phyloP scores from a whole-genome alignment of 2,113 vertebrate species.

The Xiphophorus couchianus region DNA sequence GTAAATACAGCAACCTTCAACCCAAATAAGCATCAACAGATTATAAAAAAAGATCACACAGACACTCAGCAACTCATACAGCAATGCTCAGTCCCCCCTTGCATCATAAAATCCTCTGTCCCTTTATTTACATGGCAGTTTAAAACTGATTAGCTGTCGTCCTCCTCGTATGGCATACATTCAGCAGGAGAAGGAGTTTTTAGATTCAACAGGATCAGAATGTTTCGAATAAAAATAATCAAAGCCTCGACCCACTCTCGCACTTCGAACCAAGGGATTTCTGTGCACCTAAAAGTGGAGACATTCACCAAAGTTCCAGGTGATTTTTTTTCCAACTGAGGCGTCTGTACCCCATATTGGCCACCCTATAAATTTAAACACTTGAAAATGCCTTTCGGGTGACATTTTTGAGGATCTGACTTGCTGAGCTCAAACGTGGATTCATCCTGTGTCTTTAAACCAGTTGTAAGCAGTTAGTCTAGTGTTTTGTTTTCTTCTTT shows the following conservation, averaged over 20 bases:
- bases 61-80: conserved; percentile 72
- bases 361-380: conserved; percentile 4
- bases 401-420: conserved; percentile 49
- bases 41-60: conserved; percentile 58
- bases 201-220: conserved; percentile 60
- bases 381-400: conserved; percentile 49
- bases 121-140: conserved; percentile 85
- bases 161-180: conserved; percentile 78
- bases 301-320: conserved; percentile 57
- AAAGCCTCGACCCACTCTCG: conserved; percentile 39
- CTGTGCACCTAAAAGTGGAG: conserved; percentile 44
- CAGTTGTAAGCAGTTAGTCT: conserved; percentile 35
- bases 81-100: conserved; percentile 51
- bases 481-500: background rate
- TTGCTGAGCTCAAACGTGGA: conserved; percentile 42
- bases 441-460: conserved; percentile 36
- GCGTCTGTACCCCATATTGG: conserved; percentile 34
- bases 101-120: conserved; percentile 70
- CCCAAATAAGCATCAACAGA: conserved; percentile 56
- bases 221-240: conserved; percentile 35
- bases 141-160: conserved; percentile 76
- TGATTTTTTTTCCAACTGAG: conserved; percentile 38
- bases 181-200: conserved; percentile 75
- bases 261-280: conserved; percentile 19
- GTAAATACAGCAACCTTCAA: conserved; percentile 56